phyloP scores from a whole-genome alignment of 2,797 vertebrate genomes.

The Apodemus agrarius region DNA sequence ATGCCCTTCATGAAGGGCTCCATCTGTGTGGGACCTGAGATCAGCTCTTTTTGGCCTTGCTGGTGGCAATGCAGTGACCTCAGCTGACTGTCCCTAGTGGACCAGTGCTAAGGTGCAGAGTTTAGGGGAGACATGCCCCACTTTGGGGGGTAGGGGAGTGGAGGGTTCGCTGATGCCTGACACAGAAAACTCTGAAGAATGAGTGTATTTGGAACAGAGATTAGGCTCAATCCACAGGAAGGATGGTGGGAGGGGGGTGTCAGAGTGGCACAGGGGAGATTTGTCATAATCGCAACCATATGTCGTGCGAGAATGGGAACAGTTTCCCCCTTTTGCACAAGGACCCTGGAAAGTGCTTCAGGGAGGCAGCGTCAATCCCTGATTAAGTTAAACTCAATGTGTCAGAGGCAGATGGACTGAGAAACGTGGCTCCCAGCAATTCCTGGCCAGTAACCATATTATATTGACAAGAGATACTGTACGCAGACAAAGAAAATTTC shows the following conservation, averaged over 20 bases:
- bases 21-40: not conserved
- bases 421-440: constrained; percentile 12
- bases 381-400: constrained; percentile 47
- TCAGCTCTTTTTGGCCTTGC: not conserved
- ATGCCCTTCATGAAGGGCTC: not conserved
- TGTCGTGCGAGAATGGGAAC: constrained; percentile 8
- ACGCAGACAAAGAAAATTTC: not conserved
- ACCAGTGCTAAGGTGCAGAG: not conserved
- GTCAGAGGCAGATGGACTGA: constrained; percentile 56
- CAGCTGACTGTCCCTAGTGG: rapidly evolving
- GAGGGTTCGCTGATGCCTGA: not conserved
- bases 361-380: constrained; percentile 57
- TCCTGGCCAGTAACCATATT: not conserved
- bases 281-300: constrained; percentile 60
- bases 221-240: not conserved
- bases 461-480: not conserved
- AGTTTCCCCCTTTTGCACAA: not conserved
- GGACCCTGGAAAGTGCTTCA: constrained; percentile 64
- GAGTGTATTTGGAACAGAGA: not conserved
- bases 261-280: not conserved
- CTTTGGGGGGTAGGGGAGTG: not conserved
- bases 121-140: not conserved
- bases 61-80: too few relatives aligned
- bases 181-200: constrained; percentile 18
- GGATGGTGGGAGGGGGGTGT: not conserved